Conservation (phyloP, 2,888 invertebrate species). For the Lottia scabra region DNA sequence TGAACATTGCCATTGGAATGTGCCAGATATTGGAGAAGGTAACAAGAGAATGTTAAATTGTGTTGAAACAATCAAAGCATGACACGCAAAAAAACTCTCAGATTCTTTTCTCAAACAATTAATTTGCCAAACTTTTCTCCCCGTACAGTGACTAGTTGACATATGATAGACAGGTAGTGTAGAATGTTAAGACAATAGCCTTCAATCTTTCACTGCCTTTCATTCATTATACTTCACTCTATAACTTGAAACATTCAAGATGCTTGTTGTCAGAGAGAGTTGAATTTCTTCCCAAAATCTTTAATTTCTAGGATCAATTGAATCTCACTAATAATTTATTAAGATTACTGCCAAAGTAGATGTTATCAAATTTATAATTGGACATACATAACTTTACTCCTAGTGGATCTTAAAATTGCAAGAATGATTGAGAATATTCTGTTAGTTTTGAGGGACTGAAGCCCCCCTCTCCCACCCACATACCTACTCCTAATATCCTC, state of each 20-base stretch:
- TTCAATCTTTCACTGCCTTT: neutral
- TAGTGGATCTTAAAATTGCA: too few species aligned
- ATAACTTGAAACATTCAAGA: neutral
- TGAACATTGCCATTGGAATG: neutral
- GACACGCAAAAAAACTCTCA: neutral
- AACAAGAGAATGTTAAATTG: neutral
- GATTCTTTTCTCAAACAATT: neutral
- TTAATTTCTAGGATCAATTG: too few species aligned
- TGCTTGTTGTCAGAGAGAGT: too few species aligned
- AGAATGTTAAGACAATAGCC: conserved; percentile 1
- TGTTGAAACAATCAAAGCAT: neutral
- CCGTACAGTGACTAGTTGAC: neutral
- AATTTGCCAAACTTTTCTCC: neutral
- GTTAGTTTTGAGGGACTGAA: too few species aligned
- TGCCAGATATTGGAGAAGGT: neutral
- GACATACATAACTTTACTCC: too few species aligned
- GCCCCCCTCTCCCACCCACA: too few species aligned
- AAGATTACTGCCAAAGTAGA: too few species aligned
- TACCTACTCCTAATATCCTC: too few species aligned
- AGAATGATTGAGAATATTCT: too few species aligned
- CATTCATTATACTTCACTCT: neutral
- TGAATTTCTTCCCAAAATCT: too few species aligned
- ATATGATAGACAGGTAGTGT: neutral
- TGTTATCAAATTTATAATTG: too few species aligned
- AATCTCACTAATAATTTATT: too few species aligned